Evolutionary conservation across 2,113 vertebrate species (phyloP), one percentile per base, ranked within the genome.

Genomic region (Phrynocephalus versicolor): DNA sequence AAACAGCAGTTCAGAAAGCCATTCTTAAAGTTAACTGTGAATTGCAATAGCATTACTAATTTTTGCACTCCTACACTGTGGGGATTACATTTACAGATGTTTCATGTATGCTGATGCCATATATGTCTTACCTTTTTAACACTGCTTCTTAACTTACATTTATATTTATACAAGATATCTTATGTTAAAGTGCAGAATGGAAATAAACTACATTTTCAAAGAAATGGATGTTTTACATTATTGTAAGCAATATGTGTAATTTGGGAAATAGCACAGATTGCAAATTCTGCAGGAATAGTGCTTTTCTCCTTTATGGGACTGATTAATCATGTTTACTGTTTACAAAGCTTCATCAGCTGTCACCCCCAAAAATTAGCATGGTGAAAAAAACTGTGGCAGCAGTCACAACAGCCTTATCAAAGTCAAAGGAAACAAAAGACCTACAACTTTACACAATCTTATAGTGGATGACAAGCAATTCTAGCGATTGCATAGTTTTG

Each of bases 121-220:
- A 91, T 89, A 89, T 91, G 91, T 94, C 95, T 95, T 93, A 94
- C 79, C 90, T 94, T 96, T 96, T 96, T 94, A 90, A 92, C 95
- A 93, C 92, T 93, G 89, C 80, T 58, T 71, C 73, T 89, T 93
- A 88, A 93, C 89, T 90, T 94, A 65, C 88, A 87, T 92, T 94
- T 93, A 91, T 92, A 90, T 89, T 88, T 92, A 64, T 94, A 89
- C 90, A 80, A 95, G 91, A 91, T 92, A 78, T 89, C 90, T 79
- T 94, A 84, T 88, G 91, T 94, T 94, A 74, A 92, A 94, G 74
- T 62, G 51, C 80, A 83, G 87, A 92, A 91, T 89, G 91, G 88
- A 94, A 95, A 94, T 93, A 91, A 90, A 81, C 62, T 72, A 72
- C 4, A 62, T 93, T 87, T 92, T 86, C 85, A 90, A 83, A 92